These are phyloP conservation scores for Parnassius smintheus DNA, from an alignment of 2,888 invertebrate species.

Conservation along the genomic window DNA sequence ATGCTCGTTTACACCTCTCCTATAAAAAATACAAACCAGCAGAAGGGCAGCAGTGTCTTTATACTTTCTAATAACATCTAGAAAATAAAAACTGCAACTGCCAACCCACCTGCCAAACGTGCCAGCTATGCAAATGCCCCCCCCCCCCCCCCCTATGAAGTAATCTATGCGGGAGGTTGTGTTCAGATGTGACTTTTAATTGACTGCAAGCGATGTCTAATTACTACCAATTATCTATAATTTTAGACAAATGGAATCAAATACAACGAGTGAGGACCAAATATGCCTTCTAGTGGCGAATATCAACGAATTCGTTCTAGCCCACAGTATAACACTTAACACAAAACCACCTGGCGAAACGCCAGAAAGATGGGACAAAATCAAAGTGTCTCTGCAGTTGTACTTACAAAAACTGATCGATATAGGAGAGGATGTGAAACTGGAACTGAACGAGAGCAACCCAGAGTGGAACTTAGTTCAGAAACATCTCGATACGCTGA, in stretches of 20 bases:
- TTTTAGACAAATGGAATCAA: constrained; percentile 62
- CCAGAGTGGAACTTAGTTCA: constrained; percentile 64
- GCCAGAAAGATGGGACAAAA: constrained; percentile 74
- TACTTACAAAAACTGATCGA: constrained; percentile 74
- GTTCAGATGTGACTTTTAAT: no score
- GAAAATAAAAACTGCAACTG: no score
- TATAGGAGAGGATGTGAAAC: constrained; percentile 72
- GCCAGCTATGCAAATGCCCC: no score
- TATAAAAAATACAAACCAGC: no score
- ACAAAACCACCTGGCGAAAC: constrained; percentile 75
- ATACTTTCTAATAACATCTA: no score
- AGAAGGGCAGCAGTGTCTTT: no score
- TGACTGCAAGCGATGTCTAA: no score
- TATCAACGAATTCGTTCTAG: constrained; percentile 80
- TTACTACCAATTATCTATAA: not conserved
- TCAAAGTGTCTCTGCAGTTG: constrained; percentile 67
- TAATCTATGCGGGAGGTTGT: no score
- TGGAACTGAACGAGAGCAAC: constrained; percentile 68
- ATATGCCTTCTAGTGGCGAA: constrained; percentile 76
- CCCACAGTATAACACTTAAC: constrained; percentile 75
- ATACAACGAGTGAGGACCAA: constrained; percentile 61
- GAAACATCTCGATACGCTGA: constrained; percentile 74
- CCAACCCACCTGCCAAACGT: no score
- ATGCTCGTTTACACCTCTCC: no score
- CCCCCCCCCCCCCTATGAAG: no score